Base-by-base conservation (phyloP, 2,113 vertebrate genomes). In the Grallaria varia region DNA sequence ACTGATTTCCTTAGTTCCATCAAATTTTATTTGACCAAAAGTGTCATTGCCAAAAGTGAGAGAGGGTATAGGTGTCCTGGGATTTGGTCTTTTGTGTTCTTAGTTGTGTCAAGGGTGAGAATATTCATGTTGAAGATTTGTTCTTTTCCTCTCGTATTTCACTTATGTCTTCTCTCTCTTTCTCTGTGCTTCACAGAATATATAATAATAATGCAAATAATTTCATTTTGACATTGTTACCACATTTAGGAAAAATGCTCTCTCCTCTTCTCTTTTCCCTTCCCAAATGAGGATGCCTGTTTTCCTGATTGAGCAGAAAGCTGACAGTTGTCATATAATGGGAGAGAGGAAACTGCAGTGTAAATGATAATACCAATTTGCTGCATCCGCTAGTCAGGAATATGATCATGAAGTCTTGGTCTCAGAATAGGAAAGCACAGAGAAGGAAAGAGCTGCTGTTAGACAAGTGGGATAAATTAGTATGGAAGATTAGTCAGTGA, bases 401-500 rank as follows among this genome's bases (percentile, higher is more conserved):
- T 73, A 84, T 49, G 72, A 96, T 94, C 92, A 52, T 77, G 91
- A 87, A 95, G 37, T 74, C 67, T 87, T 91, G 39, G 55, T 91
- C 69, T 91, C 74, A 95, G 95, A 96, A 97, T 95, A 95, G 95
- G 85, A 93, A 92, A 85, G 85, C 87, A 76, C 84, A 83, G 75
- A 95, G 93, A 82, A 94, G 84, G 75, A 81, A 95, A 95, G 55
- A 77, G 85, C 79, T 94, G 42, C 72, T 93, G 83, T 80, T 82
- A 94, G 92, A 96, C 84, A 96, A 97, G 87, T 93, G 87, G 55
- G 27, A 91, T 91, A 96, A 96, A 96, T 96, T 91, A 94, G 92
- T 91, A 92, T 94, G 90, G 60, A 92, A 96, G 91, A 96, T 97
- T 91, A 95, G 87, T 86, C 95, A 92, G 92, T 96, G 95, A 95